Conservation (phyloP, 2,113 vertebrate genomes). For the Marmota monax region DNA sequence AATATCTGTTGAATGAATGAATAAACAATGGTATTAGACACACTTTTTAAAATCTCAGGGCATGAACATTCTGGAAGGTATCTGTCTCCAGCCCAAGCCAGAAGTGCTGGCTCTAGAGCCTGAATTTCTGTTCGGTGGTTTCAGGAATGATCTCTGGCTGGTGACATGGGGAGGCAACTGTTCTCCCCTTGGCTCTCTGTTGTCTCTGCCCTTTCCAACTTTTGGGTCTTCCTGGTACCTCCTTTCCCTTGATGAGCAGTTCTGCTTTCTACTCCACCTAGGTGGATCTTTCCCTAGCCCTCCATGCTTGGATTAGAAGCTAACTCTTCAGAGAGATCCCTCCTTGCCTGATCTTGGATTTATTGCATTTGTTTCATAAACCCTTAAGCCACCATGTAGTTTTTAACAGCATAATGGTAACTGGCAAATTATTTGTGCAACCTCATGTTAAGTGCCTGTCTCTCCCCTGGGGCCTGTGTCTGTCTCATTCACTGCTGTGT, state of each 20-base stretch:
- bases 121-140: background rate
- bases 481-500: background rate
- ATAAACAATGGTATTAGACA: slow-evolving; percentile 61
- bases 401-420: background rate
- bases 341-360: background rate
- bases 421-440: background rate
- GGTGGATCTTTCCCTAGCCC: background rate
- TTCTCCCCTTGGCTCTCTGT: background rate
- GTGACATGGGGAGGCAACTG: background rate
- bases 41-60: slow-evolving; percentile 58
- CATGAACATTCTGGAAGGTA: slow-evolving; percentile 61
- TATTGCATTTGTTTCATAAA: background rate
- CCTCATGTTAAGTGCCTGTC: slow-evolving; percentile 23
- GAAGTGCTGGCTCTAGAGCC: background rate
- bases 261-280: background rate
- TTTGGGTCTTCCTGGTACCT: background rate
- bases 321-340: background rate
- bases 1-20: slow-evolving; percentile 67
- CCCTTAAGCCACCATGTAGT: background rate
- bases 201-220: background rate
- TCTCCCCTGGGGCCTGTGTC: background rate
- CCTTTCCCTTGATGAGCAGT: background rate
- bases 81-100: background rate
- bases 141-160: slow-evolving; percentile 13
- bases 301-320: background rate